Evolutionary conservation across 2,888 invertebrate species (phyloP).

Genomic region (Molanna angustata): DNA sequence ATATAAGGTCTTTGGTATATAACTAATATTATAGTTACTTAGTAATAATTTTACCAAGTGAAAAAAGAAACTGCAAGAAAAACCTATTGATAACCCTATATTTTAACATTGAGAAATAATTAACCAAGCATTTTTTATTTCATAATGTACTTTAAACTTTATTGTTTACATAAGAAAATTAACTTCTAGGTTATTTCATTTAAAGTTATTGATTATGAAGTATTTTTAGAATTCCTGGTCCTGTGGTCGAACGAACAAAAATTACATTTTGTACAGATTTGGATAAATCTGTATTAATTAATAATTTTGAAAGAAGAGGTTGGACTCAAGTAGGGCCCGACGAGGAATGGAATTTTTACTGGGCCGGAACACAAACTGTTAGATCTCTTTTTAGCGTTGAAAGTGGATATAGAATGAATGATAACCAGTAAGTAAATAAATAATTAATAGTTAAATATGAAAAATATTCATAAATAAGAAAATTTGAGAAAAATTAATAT

Average conservation of each 20-base stretch:
- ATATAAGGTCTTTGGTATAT: too few relatives aligned
- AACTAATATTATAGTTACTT: too few relatives aligned
- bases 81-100: too few relatives aligned
- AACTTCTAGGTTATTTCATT: background rate
- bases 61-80: too few relatives aligned
- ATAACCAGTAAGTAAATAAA: constrained; percentile 70
- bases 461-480: background rate
- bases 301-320: constrained; percentile 88
- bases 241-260: constrained; percentile 51
- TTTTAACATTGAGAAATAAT: too few relatives aligned
- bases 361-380: constrained; percentile 91
- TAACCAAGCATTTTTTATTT: too few relatives aligned
- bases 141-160: too few relatives aligned
- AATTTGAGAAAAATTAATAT: background rate
- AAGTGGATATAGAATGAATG: constrained; percentile 86
- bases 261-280: constrained; percentile 79
- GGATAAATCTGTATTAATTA: constrained; percentile 89
- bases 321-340: constrained; percentile 87
- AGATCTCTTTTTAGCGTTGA: constrained; percentile 89
- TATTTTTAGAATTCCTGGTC: constrained; percentile 39
- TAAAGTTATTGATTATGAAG: background rate
- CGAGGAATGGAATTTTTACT: constrained; percentile 96
- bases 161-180: background rate
- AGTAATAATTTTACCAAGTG: too few relatives aligned
- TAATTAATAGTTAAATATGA: background rate